phyloP scores from a whole-genome alignment of 53 echinoderm and acorn worm species.

The Crossaster papposus region DNA sequence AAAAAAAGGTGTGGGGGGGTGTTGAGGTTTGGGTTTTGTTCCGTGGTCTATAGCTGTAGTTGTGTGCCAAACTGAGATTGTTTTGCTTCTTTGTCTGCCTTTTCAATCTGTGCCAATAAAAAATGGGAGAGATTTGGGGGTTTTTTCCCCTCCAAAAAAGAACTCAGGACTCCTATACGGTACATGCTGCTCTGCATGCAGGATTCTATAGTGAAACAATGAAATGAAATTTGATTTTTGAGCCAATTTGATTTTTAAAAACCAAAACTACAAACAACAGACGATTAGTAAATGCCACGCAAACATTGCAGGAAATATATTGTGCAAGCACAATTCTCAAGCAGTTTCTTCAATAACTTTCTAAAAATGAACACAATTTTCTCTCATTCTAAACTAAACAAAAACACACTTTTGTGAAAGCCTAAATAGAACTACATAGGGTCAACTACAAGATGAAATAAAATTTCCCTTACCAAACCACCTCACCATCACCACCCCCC shows the following conservation, averaged over 20 bases:
- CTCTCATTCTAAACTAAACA: conserved; percentile 15
- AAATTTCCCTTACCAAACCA: no score
- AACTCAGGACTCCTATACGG: not conserved
- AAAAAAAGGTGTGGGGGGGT: not conserved
- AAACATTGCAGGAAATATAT: not conserved
- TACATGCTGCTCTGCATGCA: no score
- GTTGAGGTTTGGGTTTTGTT: not conserved
- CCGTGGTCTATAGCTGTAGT: not conserved
- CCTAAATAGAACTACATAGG: conserved; percentile 22
- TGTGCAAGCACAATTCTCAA: not conserved
- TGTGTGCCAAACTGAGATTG: not conserved
- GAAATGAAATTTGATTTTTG: not conserved
- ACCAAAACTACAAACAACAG: not conserved
- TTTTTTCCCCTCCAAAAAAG: not conserved
- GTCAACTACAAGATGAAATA: conserved; percentile 27
- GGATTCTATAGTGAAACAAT: not conserved
- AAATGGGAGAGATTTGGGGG: not conserved
- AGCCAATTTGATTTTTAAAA: not conserved
- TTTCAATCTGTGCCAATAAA: not conserved
- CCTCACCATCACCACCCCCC: no score
- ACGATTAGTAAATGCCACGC: not conserved
- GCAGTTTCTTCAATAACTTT: not conserved
- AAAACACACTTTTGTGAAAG: conserved; percentile 16
- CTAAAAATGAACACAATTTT: conserved; percentile 14
- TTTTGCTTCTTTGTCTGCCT: conserved; percentile 10